Percentiles rank a stretch among this genome's conserved stretches.
phyloP scores from a whole-genome alignment of 2,113 vertebrate genomes.

The Theristicus caerulescens region DNA sequence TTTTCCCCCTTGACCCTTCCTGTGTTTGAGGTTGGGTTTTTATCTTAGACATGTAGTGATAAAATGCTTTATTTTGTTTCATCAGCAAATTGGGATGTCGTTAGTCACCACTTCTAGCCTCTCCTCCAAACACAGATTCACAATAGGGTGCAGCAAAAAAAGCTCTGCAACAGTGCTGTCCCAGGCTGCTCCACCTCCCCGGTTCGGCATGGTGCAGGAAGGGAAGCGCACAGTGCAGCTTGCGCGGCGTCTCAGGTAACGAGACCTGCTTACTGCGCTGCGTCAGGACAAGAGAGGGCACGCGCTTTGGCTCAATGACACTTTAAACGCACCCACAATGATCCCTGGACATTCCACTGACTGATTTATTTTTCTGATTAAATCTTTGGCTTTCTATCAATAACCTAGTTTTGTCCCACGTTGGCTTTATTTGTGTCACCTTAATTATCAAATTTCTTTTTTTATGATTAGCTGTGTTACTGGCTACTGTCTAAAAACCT shows the following conservation, averaged over 20 bases:
- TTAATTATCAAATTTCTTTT: not conserved
- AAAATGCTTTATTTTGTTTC: slow-evolving; percentile 35
- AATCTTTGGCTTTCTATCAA: not conserved
- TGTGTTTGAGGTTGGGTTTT: not conserved
- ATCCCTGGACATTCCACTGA: not conserved
- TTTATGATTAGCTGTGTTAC: not conserved
- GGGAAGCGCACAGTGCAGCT: fast-evolving
- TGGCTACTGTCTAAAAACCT: not conserved
- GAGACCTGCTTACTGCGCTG: not conserved
- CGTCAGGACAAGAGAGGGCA: not conserved
- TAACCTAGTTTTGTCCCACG: not conserved
- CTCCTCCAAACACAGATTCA: not conserved
- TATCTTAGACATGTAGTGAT: not conserved
- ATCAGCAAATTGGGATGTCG: not conserved
- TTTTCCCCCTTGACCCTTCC: slow-evolving; percentile 62
- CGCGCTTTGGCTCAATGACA: fast-evolving
- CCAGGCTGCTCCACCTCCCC: fast-evolving
- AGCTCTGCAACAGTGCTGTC: not conserved
- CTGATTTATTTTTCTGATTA: not conserved
- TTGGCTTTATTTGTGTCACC: not conserved
- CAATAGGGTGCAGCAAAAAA: not conserved
- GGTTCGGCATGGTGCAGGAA: not conserved
- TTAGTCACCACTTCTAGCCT: not conserved
- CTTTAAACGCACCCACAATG: not conserved
- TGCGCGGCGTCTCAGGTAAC: fast-evolving